Evolutionary conservation across 1,140 invertebrate genomes (phyloP).

Genomic region (Papilio polyxenes): DNA sequence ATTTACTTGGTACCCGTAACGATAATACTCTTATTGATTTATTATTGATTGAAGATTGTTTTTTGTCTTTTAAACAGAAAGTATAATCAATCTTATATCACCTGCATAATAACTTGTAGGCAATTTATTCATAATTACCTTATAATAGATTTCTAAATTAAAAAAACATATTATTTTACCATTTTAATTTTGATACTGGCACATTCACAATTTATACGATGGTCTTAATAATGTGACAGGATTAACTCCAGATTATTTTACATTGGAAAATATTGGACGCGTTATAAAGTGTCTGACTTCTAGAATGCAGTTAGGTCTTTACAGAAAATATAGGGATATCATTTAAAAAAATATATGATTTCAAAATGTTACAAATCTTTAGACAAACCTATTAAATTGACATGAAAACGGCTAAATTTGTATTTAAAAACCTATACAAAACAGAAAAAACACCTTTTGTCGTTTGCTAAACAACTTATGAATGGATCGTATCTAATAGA

Average conservation of each 20-base stretch:
- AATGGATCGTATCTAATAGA: neutral
- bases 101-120: neutral
- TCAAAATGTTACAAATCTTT: too few relatives aligned
- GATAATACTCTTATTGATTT: neutral
- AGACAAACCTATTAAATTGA: neutral
- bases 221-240: neutral
- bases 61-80: neutral
- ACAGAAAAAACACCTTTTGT: neutral
- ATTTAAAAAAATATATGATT: too few relatives aligned
- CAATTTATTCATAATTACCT: conserved; percentile 26
- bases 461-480: neutral
- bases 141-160: conserved; percentile 15
- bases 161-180: neutral
- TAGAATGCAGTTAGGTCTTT: too few relatives aligned
- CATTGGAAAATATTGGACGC: neutral
- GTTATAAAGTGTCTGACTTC: neutral
- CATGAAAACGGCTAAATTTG: neutral
- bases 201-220: neutral
- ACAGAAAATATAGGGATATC: too few relatives aligned
- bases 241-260: neutral
- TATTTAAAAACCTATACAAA: neutral
- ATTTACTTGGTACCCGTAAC: neutral
- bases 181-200: neutral
- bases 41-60: neutral
- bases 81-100: conserved; percentile 34